Evolutionary conservation across 2,797 vertebrate genomes (phyloP), one percentile per base, ranked within the genome.

Genomic region (Nothura maculosa): DNA sequence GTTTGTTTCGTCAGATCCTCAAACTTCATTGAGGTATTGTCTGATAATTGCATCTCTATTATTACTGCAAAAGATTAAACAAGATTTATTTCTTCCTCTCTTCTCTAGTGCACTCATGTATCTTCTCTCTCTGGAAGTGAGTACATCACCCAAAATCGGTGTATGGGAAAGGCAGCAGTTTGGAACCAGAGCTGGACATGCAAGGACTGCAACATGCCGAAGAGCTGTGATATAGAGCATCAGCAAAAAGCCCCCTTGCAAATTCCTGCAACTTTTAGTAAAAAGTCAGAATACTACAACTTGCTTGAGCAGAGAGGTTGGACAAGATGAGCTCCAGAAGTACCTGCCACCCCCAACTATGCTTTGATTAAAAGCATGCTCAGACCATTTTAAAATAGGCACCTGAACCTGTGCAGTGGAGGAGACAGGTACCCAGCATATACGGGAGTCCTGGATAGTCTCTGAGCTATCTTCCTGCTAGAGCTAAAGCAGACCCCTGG

Each of bases 231-330:
- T 7, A 15, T 7, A 61, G 48, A 87, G 28, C 19, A 74, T 24
- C 6, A 66, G 9, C 0, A 1, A 66, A 3, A 8, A 79, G 6
- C 3, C 2, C 12, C 9, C 10, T 72, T 21, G 80, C 2, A 55
- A 47, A 84, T n/a, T 48, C 62, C 22, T 62, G 22, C 13, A 42
- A 38, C 42, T 76, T 54, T 13, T 55, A 42, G 8, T 62, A 58
- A 22, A 21, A 88, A n/a, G 28, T 27, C 38, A 84, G 34, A 32
- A 21, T 61, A 25, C 24, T 22, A 34, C 21, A 45, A 8, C 19
- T 77, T 54, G 52, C 28, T 54, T 19, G 52, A 54, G 52, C 52
- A 54, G 52, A 10, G 28, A 54, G 52, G 17, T 54, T 54, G 52
- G 52, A 54, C 8, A 17, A 54, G 52, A 54, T 19, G 52, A 30